Evolutionary conservation across 2,888 invertebrate species (phyloP).

Genomic region (Encarsia formosa): DNA sequence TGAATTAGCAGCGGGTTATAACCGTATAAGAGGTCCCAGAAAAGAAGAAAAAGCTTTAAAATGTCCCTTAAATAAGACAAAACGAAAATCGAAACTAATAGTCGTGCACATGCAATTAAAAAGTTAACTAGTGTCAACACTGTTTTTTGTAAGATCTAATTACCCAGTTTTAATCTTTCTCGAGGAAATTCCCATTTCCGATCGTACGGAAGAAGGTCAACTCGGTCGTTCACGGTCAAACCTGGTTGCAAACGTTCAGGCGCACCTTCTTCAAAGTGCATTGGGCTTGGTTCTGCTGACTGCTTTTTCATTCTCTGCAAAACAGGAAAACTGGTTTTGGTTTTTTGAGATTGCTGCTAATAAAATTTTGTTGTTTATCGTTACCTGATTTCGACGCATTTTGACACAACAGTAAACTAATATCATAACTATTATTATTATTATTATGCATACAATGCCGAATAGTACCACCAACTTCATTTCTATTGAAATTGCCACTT

Average conservation of each 20-base stretch:
- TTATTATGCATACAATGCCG: too few species aligned
- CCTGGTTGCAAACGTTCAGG: constrained; percentile 82
- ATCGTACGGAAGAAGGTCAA: constrained; percentile 89
- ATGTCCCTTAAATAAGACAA: too few species aligned
- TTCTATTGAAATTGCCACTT: too few species aligned
- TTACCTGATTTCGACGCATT: constrained; percentile 48
- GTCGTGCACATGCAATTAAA: too few species aligned
- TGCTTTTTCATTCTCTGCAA: constrained; percentile 60
- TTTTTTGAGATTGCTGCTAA: too few species aligned
- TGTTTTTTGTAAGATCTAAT: constrained; percentile 19
- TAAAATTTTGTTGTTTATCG: too few species aligned
- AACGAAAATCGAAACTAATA: too few species aligned
- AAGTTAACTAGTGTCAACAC: too few species aligned
- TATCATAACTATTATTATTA: constrained; percentile 37
- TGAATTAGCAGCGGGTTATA: too few species aligned
- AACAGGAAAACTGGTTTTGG: background rate
- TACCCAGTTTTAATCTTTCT: constrained; percentile 78
- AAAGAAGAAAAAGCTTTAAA: too few species aligned
- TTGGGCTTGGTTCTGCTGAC: constrained; percentile 68
- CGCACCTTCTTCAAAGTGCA: constrained; percentile 75
- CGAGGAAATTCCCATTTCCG: constrained; percentile 85
- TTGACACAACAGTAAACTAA: constrained; percentile 42
- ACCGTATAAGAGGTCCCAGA: too few species aligned
- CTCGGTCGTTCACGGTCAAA: constrained; percentile 86
- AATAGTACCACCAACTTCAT: too few species aligned